Evolutionary conservation across 2,797 vertebrate species (phyloP).

Genomic region (Tangara arthus): DNA sequence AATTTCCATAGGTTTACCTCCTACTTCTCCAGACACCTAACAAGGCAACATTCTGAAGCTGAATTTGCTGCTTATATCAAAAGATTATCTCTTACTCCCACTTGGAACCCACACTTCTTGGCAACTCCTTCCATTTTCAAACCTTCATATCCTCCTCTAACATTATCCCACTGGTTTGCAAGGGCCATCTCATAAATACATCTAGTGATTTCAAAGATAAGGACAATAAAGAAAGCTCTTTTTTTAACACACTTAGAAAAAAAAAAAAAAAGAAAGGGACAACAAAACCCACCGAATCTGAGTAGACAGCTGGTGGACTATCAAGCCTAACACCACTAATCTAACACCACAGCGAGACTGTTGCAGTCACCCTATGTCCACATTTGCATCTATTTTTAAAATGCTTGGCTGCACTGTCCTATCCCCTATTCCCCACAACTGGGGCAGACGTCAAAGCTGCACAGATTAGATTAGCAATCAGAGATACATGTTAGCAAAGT

Average conservation of each 20-base stretch:
- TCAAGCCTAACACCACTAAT: not conserved
- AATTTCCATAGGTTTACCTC: not conserved
- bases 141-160: not conserved
- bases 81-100: not conserved
- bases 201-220: not conserved
- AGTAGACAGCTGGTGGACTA: not conserved
- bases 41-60: not conserved
- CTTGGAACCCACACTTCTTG: not conserved
- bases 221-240: not conserved
- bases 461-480: not conserved
- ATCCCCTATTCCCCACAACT: not conserved
- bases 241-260: not conserved
- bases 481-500: not conserved
- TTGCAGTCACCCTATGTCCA: fast-evolving
- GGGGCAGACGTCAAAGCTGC: not conserved
- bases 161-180: not conserved
- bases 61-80: not conserved
- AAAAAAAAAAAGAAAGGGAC: not conserved
- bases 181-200: not conserved
- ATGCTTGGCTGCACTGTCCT: not conserved
- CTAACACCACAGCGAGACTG: not conserved
- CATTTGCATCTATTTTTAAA: not conserved
- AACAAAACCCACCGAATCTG: not conserved
- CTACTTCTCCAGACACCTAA: not conserved
- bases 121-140: not conserved